Base-by-base conservation (phyloP, 2,888 invertebrate genomes). In the Sycophila texana region DNA sequence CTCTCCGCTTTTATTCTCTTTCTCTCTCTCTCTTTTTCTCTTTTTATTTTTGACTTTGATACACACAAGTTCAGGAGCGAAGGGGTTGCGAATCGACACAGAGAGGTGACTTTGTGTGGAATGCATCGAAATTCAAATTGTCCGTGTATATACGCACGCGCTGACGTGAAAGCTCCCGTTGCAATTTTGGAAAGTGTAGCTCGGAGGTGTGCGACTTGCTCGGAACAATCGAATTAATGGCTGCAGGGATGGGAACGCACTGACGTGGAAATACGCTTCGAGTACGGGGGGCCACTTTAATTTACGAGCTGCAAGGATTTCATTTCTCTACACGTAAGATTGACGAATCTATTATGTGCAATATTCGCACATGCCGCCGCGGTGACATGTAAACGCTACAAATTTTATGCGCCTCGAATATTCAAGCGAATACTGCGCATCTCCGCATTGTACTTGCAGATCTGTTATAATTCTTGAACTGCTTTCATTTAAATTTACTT, bases 21-120 rank as follows among this genome's bases (percentile, higher is more conserved):
- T 26, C 68, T 55, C 53, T 30, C 30, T 55, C 30, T 67, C 22
- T 67, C n/a, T 67, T 53, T 67, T n/a, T n/a, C 68, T 55, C 53
- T 30, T 55, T 55, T 55, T 67, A 51, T 67, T 26, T 67, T 53
- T 67, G 26, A 53, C 53, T 67, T 26, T 67, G 20, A 13, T 30
- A 7, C 7, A 18, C n/a, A 20, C 20, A 18, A 18, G 20, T 20
- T 18, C 10, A 20, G 57, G 57, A n/a, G 20, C 18, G 20, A 57
- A 57, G 57, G 57, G 18, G 20, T 4, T 16, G 5, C 22, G 26
- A 16, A 26, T 51, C 22, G 67, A 67, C 26, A 18, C 4, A 7
- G 20, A 49, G 26, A 53, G 14, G 20, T 22, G 20, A n/a, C 30
- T 30, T 16, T 2, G 22, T 26, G 67, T 16, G 13, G 67, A 7